Evolutionary conservation across 2,113 vertebrate genomes (phyloP), one percentile per base, ranked within the genome.

Genomic region (Tapirus terrestris): DNA sequence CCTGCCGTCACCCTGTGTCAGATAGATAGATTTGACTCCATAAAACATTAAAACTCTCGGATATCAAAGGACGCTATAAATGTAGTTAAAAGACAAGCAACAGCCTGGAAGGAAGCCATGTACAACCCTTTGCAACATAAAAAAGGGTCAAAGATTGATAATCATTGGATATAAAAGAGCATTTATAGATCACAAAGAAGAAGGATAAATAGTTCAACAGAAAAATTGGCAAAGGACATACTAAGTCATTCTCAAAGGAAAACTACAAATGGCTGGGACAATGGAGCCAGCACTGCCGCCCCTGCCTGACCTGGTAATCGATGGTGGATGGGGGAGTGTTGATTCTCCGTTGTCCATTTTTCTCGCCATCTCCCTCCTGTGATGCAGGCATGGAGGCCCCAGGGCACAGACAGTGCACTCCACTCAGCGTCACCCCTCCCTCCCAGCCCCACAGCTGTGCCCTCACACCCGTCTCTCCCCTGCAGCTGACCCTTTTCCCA

Each of bases 161-260:
- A 5, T 33, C 18, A 0, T 1, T 0, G 16, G 23, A 0, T n/a
- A 2, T 20, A 65, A 67, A 39, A 51, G 63, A 70, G n/a, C 4
- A 1, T 83, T 31, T 7, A 0, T 5, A 43, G 85, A 33, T 82
- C 70, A 39, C 4, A 6, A 33, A 80, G 33, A 25, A 31, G 77
- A 17, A 76, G 51, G 25, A 27, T 65, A 56, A 8, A 16, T 0
- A 58, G 51, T 43, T 21, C 63, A 45, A 29, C 25, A n/a, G 67
- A 56, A 23, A 33, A 39, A 31, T 5, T 29, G 88, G 33, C 93
- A 21, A n/a, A 82, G 63, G 18, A 45, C 8, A 27, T 3, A 68
- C 77, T n/a, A 39, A 80, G 51, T 9, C 2, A 3, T 68, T 89
- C 86, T 95, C 56, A n/a, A 60, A 53, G 60, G 60, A 23, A 43